A percentile compares a stretch with the other conserved stretches of the same genome.
phyloP scores from a whole-genome alignment of 35 echinoderm and acorn worm species.

The Acanthaster planci region DNA sequence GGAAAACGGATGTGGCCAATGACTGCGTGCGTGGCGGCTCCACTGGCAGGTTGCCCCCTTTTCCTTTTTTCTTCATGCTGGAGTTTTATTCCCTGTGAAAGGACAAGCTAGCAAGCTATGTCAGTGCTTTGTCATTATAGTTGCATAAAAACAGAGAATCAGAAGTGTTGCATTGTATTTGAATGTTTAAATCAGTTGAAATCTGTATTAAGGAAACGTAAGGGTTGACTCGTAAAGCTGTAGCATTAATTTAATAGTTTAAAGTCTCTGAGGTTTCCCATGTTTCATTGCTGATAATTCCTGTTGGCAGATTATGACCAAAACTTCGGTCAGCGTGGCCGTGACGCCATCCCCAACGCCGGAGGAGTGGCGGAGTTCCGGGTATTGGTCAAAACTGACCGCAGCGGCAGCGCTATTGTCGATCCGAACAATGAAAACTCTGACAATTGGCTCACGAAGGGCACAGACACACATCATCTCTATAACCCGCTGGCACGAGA shows the following conservation, averaged over 20 bases:
- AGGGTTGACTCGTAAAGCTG: neutral
- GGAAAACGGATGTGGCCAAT: too few species aligned
- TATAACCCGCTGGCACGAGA: neutral
- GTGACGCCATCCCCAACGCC: conserved; percentile 18
- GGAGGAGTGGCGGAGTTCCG: conserved; percentile 17
- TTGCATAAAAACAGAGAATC: too few species aligned
- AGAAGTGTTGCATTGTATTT: too few species aligned
- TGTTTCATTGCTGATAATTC: neutral
- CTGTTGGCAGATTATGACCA: conserved; percentile 37
- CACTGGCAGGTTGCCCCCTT: too few species aligned
- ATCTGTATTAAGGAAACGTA: neutral
- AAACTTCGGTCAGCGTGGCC: neutral
- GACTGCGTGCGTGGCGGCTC: too few species aligned
- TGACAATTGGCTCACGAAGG: neutral
- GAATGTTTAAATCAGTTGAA: too few species aligned
- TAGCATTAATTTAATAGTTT: too few species aligned
- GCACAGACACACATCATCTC: neutral
- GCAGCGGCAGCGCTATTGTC: conserved; percentile 17
- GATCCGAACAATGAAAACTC: neutral
- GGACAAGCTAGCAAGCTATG: too few species aligned
- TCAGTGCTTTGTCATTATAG: too few species aligned
- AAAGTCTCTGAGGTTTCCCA: too few species aligned
- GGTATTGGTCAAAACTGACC: neutral
- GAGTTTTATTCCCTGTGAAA: too few species aligned
- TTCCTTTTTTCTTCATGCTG: too few species aligned